Evolutionary conservation across 1,140 invertebrate species (phyloP).

Genomic region (Drosophila nigrodunni): DNA sequence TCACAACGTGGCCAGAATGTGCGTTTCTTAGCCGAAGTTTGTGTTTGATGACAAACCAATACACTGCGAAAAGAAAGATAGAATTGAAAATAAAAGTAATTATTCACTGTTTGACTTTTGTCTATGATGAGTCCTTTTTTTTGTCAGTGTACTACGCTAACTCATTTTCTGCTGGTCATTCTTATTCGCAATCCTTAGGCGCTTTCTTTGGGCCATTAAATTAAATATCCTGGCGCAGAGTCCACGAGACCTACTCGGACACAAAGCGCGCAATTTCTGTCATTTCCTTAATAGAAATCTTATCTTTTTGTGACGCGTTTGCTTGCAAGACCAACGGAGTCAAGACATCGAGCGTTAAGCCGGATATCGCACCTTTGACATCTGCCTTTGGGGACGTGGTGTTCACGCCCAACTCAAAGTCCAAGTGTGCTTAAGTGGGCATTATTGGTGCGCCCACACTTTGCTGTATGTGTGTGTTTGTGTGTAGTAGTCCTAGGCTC

Average conservation of each 20-base stretch:
- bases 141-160: background rate
- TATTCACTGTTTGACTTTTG: too few relatives aligned
- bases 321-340: background rate
- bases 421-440: slow-evolving; percentile 37
- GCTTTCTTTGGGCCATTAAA: slow-evolving; percentile 80
- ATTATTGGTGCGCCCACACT: slow-evolving; percentile 13
- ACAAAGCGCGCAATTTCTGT: slow-evolving; percentile 76
- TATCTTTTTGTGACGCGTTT: slow-evolving; percentile 75
- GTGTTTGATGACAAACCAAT: background rate
- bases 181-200: background rate
- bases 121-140: too few relatives aligned
- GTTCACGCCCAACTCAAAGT: background rate
- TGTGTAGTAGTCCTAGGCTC: background rate
- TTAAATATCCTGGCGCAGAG: slow-evolving; percentile 70
- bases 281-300: slow-evolving; percentile 84
- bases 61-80: too few relatives aligned
- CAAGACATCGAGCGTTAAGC: slow-evolving; percentile 50
- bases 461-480: background rate
- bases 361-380: slow-evolving; percentile 83
- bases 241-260: slow-evolving; percentile 40
- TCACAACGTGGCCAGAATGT: background rate
- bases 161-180: slow-evolving; percentile 61
- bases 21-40: background rate
- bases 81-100: too few relatives aligned
- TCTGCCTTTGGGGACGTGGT: slow-evolving; percentile 42